Evolutionary conservation across 2,888 invertebrate genomes (phyloP).

Genomic region (Gandaritis pyraliata): DNA sequence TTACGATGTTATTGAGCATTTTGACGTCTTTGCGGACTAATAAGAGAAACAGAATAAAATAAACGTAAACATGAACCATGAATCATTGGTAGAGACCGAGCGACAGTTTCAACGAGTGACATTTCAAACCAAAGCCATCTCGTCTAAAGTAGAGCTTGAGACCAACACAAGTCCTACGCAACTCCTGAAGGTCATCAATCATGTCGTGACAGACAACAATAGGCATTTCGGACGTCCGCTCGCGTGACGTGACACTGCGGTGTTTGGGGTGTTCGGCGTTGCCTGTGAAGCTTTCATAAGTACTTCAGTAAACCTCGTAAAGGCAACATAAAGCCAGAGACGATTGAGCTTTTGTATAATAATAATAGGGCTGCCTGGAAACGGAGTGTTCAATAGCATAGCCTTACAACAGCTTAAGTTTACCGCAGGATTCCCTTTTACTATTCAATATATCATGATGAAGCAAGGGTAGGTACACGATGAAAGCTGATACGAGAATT

Average conservation of each 20-base stretch:
- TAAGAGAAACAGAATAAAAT: constrained; percentile 2
- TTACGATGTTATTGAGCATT: constrained; percentile 18
- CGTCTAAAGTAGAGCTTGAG: not conserved
- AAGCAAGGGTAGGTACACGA: too few relatives aligned
- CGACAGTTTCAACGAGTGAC: not conserved
- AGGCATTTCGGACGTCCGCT: constrained; percentile 54
- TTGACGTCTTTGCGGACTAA: not conserved
- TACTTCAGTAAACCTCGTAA: constrained; percentile 25
- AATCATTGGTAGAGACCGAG: too few relatives aligned
- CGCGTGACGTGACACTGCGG: constrained; percentile 63
- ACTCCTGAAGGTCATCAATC: constrained; percentile 47
- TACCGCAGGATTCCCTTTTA: too few relatives aligned
- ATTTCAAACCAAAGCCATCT: not conserved
- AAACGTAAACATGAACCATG: not conserved
- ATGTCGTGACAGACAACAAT: constrained; percentile 63
- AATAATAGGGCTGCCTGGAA: not conserved
- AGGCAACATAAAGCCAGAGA: not conserved
- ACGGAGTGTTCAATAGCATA: not conserved
- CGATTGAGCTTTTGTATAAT: constrained; percentile 14
- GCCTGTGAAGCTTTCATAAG: constrained; percentile 32
- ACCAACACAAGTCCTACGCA: constrained; percentile 7
- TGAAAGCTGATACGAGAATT: too few relatives aligned
- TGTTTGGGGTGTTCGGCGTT: constrained; percentile 47
- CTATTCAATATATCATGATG: too few relatives aligned
- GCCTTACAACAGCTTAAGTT: not conserved